phyloP scores from a whole-genome alignment of 2,888 invertebrate species.

The Philonicus albiceps region DNA sequence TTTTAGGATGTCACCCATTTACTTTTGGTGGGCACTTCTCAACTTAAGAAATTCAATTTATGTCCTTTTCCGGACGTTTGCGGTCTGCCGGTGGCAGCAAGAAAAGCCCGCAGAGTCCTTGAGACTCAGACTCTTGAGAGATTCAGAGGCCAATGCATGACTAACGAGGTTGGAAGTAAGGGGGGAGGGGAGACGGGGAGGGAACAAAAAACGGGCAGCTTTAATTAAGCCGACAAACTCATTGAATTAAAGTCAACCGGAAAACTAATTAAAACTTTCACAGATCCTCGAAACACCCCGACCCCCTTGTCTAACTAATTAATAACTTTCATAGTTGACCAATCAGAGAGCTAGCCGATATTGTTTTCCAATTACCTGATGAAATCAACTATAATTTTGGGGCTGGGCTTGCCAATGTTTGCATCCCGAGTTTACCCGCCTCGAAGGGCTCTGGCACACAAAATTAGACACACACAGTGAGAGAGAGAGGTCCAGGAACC shows the following conservation, averaged over 20 bases:
- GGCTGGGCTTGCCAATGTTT: not conserved
- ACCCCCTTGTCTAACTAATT: not conserved
- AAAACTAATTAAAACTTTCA: constrained; percentile 35
- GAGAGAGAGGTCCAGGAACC: not conserved
- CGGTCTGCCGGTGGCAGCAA: not conserved
- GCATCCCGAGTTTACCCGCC: not conserved
- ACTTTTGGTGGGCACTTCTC: not conserved
- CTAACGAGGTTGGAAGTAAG: no score
- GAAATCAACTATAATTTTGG: constrained; percentile 24
- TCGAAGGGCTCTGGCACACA: not conserved
- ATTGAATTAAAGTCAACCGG: constrained; percentile 29
- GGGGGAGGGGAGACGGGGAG: no score
- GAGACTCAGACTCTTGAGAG: not conserved
- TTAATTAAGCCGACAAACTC: constrained; percentile 32
- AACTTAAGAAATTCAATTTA: constrained; percentile 25
- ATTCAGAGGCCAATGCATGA: constrained; percentile 14
- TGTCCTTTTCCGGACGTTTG: not conserved
- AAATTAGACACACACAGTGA: constrained; percentile 6
- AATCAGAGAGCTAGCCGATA: constrained; percentile 5
- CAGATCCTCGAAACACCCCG: not conserved
- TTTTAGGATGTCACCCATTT: not conserved
- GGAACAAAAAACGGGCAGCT: constrained; percentile 8
- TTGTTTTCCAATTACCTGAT: constrained; percentile 32
- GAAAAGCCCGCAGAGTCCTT: not conserved
- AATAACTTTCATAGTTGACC: constrained; percentile 39